Conservation (phyloP, 2,113 vertebrate genomes). For the Mustelus asterias region DNA sequence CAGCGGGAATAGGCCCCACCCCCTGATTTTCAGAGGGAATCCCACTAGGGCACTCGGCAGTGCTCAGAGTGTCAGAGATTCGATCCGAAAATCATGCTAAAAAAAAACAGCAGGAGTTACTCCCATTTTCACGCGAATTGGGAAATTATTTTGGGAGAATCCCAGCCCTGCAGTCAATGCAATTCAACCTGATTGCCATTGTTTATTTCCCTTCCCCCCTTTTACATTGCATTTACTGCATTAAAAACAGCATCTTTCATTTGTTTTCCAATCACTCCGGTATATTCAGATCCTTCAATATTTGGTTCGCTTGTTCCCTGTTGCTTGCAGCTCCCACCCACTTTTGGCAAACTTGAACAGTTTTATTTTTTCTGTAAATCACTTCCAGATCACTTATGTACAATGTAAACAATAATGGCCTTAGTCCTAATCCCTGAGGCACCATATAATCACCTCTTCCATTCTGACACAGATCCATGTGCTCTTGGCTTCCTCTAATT, state of each 20-base stretch:
- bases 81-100: no score
- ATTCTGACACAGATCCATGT: not conserved
- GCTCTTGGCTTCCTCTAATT: not conserved
- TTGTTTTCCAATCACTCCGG: not conserved
- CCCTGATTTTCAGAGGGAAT: no score
- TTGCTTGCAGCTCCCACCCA: not conserved
- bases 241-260: not conserved
- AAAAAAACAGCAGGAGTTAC: no score
- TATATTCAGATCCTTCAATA: not conserved
- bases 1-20: no score
- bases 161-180: not conserved
- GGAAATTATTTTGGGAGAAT: no score
- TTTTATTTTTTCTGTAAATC: not conserved
- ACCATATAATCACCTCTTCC: not conserved
- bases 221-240: not conserved
- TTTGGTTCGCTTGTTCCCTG: not conserved
- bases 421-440: not conserved
- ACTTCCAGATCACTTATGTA: not conserved
- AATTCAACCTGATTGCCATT: not conserved
- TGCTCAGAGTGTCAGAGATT: no score
- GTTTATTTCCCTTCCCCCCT: not conserved
- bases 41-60: no score
- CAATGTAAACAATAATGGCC: not conserved
- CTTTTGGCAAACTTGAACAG: not conserved
- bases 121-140: no score